Percentiles rank a stretch among this genome's conserved stretches.
These are phyloP conservation scores for Eolophus roseicapilla DNA, from an alignment of 2,113 vertebrate species.

Conservation along the genomic window DNA sequence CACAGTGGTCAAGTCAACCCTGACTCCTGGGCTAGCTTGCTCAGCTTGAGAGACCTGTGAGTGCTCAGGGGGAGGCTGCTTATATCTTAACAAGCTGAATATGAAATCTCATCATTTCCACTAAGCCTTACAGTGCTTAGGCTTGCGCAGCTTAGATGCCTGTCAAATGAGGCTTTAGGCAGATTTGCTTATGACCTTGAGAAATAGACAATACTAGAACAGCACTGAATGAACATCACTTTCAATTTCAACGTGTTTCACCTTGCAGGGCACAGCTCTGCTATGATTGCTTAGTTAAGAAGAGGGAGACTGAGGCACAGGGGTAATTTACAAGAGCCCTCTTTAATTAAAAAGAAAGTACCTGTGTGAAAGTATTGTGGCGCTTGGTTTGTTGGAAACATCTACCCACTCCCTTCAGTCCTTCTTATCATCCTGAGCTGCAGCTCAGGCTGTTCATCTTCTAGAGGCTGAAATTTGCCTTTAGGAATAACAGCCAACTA, in stretches of 20 bases:
- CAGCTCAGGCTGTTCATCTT: background rate
- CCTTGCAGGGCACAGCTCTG: background rate
- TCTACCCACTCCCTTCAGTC: background rate
- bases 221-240: background rate
- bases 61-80: background rate
- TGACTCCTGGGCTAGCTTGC: background rate
- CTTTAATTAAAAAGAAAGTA: background rate
- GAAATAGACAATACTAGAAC: background rate
- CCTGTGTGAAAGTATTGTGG: background rate
- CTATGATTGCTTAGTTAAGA: background rate
- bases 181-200: background rate
- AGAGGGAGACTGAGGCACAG: background rate
- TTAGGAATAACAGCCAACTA: background rate
- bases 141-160: background rate
- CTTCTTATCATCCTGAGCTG: background rate
- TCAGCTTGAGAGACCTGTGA: background rate
- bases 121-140: background rate
- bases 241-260: background rate
- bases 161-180: background rate
- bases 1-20: background rate
- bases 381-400: background rate
- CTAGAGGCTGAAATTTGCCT: background rate
- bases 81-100: background rate
- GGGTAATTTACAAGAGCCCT: background rate
- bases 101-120: constrained; percentile 24